Evolutionary conservation across 2,888 invertebrate genomes (phyloP).

Genomic region (Rapana venosa): DNA sequence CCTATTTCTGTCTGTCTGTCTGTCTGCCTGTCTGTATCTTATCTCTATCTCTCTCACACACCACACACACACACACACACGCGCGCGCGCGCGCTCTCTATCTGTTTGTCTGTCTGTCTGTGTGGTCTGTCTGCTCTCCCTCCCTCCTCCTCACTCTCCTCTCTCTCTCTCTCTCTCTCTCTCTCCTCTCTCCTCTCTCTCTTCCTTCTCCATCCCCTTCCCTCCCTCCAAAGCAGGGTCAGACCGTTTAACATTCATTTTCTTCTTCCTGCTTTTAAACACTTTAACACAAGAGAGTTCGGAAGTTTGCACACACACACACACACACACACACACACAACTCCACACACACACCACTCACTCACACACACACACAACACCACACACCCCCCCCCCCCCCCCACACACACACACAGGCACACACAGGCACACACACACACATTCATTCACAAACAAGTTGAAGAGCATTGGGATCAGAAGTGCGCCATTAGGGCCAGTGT

Average conservation of each 20-base stretch:
- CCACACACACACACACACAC: too few relatives aligned
- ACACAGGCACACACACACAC: not conserved
- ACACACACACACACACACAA: slow-evolving; percentile 21
- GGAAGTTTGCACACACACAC: not conserved
- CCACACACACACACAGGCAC: not conserved
- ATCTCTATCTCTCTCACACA: too few relatives aligned
- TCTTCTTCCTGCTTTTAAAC: too few relatives aligned
- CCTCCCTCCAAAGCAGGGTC: not conserved
- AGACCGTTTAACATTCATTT: too few relatives aligned
- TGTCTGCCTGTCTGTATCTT: too few relatives aligned
- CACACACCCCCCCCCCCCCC: not conserved
- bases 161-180: not conserved
- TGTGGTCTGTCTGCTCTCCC: not conserved
- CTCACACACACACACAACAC: not conserved
- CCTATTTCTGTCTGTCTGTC: too few relatives aligned
- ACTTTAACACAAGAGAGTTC: too few relatives aligned
- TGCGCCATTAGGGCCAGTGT: too few relatives aligned
- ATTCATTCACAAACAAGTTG: not conserved
- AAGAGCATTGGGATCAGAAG: too few relatives aligned
- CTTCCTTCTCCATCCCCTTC: not conserved
- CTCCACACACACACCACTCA: not conserved
- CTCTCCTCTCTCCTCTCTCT: not conserved
- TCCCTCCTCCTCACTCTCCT: too few relatives aligned
- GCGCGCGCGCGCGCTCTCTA: too few relatives aligned
- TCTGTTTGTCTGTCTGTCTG: too few relatives aligned